Evolutionary conservation across 2,797 vertebrate species (phyloP).

Genomic region (Paguma larvata): DNA sequence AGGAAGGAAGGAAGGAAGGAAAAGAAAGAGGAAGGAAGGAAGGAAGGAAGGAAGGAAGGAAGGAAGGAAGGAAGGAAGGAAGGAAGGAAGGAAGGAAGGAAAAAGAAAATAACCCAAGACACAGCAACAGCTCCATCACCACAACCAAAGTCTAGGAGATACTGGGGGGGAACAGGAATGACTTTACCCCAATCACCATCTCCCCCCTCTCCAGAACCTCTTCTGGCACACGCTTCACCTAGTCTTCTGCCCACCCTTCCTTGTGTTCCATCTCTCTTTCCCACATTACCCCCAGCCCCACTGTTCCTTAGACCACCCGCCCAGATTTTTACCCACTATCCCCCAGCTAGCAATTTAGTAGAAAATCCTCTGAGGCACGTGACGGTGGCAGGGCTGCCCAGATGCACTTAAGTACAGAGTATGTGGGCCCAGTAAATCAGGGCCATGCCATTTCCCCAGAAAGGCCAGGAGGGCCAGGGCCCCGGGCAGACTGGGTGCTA

Average conservation of each 20-base stretch:
- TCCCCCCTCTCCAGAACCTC: background rate
- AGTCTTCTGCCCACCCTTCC: background rate
- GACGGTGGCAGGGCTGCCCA: background rate
- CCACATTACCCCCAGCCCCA: too few species aligned
- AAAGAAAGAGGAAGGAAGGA: background rate
- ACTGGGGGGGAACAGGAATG: too few species aligned
- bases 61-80: too few species aligned
- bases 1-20: too few species aligned
- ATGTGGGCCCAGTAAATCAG: accelerated
- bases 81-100: too few species aligned
- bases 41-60: background rate
- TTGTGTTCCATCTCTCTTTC: background rate
- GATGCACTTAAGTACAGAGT: background rate
- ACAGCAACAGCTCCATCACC: background rate
- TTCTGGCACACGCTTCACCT: background rate
- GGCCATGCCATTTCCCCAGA: background rate
- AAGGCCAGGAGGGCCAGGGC: background rate
- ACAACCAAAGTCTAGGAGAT: background rate
- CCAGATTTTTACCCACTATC: background rate
- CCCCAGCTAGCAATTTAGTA: background rate
- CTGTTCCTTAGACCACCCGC: background rate
- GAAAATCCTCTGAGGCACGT: background rate
- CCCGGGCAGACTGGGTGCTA: background rate
- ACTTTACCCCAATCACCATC: background rate
- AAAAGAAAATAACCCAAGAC: background rate